Evolutionary conservation across 2,797 vertebrate species (phyloP).

Genomic region (Oreochromis mossambicus): DNA sequence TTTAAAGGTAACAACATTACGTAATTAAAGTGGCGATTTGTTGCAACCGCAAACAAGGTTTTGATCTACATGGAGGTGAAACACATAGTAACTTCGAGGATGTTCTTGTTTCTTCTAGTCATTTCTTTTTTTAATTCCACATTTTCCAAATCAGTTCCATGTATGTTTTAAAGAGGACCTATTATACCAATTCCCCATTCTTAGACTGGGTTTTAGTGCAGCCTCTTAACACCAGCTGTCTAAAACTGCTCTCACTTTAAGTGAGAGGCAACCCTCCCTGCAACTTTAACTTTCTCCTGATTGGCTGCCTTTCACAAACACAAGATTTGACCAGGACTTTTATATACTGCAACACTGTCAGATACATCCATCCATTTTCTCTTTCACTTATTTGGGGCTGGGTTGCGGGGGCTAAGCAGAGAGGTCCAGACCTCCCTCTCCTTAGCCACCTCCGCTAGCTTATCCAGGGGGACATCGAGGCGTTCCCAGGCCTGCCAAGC

Average conservation of each 20-base stretch:
- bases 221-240: background rate
- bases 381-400: background rate
- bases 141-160: background rate
- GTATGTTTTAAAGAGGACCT: background rate
- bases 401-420: background rate
- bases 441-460: background rate
- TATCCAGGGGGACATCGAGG: background rate
- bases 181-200: background rate
- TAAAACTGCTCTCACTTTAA: background rate
- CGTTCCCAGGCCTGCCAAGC: background rate
- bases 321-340: background rate
- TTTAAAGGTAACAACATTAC: background rate
- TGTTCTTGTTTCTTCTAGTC: background rate
- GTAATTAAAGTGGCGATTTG: background rate
- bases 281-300: background rate
- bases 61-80: background rate
- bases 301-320: background rate
- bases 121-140: background rate
- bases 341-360: background rate
- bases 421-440: background rate
- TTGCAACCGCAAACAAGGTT: background rate
- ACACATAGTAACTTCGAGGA: background rate
- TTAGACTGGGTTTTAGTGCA: background rate
- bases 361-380: background rate
- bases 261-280: background rate